Evolutionary conservation across 2,888 invertebrate species (phyloP), one percentile per base, ranked within the genome.

Genomic region (Drosophila algonquin): DNA sequence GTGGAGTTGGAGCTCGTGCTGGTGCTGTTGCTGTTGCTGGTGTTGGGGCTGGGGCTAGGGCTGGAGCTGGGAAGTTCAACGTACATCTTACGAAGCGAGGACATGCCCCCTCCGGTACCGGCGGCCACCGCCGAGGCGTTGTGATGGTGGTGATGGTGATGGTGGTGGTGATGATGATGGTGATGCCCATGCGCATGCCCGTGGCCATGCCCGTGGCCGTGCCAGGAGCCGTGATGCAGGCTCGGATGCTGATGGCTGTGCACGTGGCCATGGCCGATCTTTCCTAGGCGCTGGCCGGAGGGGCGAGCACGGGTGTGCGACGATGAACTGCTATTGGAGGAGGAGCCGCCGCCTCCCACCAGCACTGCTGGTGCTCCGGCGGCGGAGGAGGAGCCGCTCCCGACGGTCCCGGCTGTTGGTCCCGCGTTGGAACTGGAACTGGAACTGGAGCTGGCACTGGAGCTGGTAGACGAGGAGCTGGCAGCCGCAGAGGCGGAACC

Each of bases 231-330:
- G 46, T 82, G 81, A 60, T 89, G 81, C 64, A 87, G 52, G 58
- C 82, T 82, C 45, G 82, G 90, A 75, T 89, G 89, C 64, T 84
- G 87, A 35, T 88, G 82, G 55, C 82, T 84, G 47, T 85, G 85
- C 61, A 85, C 68, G 52, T 81, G 78, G 27, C 79, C 67, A 46
- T 70, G 64, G 44, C 79, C 77, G 46, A 81, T 73, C 62, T 75
- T 72, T 12, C 76, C 74, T 14, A 55, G 12, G 21, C 74, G 77
- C 53, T 92, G 92, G 67, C 92, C 92, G 32, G 80, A 62, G 8
- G 68, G 75, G 46, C 88, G 88, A 6, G 50, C 40, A 12, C 48
- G 30, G 8, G 64, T 54, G 18, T 24, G n/a, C 12, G 72, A 52
- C 5, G 64, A 14, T 16, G 57, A 46, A 2, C 40, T 6, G 7